Percentiles rank a stretch among this genome's conserved stretches.
These are phyloP conservation scores for Choristoneura fumiferana DNA, from an alignment of 1,140 invertebrate genomes.

Conservation along the genomic window DNA sequence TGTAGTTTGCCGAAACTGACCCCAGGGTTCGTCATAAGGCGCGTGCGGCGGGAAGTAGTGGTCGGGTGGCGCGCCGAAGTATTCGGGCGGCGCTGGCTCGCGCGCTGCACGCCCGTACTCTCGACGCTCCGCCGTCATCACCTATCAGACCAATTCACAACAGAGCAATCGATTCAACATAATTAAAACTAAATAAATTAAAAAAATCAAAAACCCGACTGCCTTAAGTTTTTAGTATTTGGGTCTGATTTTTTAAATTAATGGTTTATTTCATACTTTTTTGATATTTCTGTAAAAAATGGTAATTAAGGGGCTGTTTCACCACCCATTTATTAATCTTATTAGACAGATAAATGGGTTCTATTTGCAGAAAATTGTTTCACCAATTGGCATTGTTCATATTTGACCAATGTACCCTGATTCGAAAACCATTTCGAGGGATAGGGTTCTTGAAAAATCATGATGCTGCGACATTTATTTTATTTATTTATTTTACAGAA, in stretches of 20 bases:
- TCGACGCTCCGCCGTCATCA: conserved; percentile 91
- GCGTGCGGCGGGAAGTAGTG: conserved; percentile 76
- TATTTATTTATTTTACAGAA: not conserved
- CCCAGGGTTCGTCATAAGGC: conserved; percentile 67
- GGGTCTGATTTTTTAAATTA: not conserved
- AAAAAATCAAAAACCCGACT: no score
- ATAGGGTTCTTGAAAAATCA: no score
- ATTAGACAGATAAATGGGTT: not conserved
- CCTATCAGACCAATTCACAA: conserved; percentile 60
- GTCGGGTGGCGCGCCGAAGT: conserved; percentile 81
- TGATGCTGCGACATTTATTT: not conserved
- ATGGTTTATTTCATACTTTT: no score
- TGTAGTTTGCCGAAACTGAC: conserved; percentile 38
- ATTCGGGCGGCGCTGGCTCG: conserved; percentile 66
- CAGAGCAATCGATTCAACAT: conserved; percentile 17
- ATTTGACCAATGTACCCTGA: no score
- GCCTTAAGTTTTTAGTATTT: no score
- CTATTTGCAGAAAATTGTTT: not conserved
- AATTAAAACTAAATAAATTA: not conserved
- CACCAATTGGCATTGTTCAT: not conserved
- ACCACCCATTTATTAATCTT: no score
- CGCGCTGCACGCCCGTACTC: conserved; percentile 84
- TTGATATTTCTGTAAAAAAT: no score
- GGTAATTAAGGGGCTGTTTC: no score
- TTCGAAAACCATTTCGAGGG: no score